Conservation (phyloP, 30 jellyfish, hydroid and myxozoan species). For the Haliclystus octoradiatus region DNA sequence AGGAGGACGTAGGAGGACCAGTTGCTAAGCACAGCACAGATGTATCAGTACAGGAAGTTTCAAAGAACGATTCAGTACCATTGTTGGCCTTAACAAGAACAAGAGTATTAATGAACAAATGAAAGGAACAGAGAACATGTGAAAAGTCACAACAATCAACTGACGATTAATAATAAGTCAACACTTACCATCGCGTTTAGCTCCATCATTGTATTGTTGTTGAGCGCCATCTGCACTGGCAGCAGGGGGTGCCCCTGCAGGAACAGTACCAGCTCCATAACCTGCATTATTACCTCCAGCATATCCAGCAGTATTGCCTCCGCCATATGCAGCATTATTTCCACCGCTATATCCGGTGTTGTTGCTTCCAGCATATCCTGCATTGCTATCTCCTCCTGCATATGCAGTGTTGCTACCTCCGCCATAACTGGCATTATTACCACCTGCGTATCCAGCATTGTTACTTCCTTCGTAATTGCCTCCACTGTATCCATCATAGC, state of each 20-base stretch:
- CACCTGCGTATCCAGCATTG: not conserved
- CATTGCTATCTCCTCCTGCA: not conserved
- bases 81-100: too few species aligned
- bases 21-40: too few species aligned
- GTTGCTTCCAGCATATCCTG: not conserved
- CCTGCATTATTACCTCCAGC: not conserved
- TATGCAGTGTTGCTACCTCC: not conserved
- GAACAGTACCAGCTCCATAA: conserved; percentile 3
- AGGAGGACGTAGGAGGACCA: too few species aligned
- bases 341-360: not conserved
- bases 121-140: too few species aligned
- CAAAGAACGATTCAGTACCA: too few species aligned
- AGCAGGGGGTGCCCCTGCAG: not conserved
- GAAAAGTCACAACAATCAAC: too few species aligned
- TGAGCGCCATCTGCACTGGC: not conserved
- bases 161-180: too few species aligned
- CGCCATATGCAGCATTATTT: not conserved
- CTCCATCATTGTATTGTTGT: not conserved
- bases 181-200: not conserved
- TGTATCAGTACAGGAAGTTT: too few species aligned
- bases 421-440: conserved; percentile 1
- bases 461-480: not conserved
- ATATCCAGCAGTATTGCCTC: not conserved
- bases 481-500: not conserved
- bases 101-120: too few species aligned